phyloP scores from a whole-genome alignment of 2,888 invertebrate genomes.

The Chrysolina haemoptera region DNA sequence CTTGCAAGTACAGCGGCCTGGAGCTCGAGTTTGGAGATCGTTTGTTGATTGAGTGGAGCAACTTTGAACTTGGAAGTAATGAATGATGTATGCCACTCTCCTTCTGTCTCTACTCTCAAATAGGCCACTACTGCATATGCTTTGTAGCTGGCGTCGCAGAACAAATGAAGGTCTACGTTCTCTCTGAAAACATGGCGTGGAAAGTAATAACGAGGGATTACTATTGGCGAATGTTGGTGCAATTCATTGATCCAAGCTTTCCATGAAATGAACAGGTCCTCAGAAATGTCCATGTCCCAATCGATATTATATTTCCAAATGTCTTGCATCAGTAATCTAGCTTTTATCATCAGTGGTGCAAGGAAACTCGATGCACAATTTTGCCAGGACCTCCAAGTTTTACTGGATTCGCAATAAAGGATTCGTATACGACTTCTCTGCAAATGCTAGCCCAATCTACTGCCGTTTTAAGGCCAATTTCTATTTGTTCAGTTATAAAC shows the following conservation, averaged over 20 bases:
- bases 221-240: no score
- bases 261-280: not conserved
- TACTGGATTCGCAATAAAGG: no score
- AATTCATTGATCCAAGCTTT: not conserved
- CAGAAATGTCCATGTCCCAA: slow-evolving; percentile 1
- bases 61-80: not conserved
- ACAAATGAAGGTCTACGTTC: not conserved
- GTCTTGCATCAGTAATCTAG: slow-evolving; percentile 14
- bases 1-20: not conserved
- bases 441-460: no score
- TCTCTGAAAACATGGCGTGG: no score
- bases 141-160: not conserved
- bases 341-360: not conserved
- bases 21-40: not conserved
- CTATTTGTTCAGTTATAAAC: no score
- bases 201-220: not conserved
- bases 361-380: no score
- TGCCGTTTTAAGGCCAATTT: no score
- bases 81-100: not conserved
- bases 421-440: no score
- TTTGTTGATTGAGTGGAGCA: not conserved
- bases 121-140: slow-evolving; percentile 3
- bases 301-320: slow-evolving; percentile 9
- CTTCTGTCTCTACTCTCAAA: not conserved
- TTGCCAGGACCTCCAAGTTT: no score